phyloP scores from a whole-genome alignment of 2,113 vertebrate genomes.

The Grallaria varia region DNA sequence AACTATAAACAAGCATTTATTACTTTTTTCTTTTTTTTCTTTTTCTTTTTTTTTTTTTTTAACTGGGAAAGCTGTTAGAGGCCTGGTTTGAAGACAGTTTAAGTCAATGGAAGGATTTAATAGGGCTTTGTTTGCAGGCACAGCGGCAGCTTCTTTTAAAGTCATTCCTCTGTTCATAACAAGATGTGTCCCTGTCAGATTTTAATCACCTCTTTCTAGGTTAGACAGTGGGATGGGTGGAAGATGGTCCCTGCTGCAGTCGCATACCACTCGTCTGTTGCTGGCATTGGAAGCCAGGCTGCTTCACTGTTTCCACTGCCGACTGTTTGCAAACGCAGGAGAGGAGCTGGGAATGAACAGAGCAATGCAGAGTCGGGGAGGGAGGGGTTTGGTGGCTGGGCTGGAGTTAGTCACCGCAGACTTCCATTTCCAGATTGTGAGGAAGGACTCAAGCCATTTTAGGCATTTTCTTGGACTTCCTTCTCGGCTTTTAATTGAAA shows the following conservation, averaged over 20 bases:
- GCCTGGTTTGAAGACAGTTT: not conserved
- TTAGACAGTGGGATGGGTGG: not conserved
- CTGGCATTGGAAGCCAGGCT: not conserved
- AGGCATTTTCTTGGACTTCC: constrained; percentile 55
- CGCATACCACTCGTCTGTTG: rapidly evolving
- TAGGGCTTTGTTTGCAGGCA: constrained; percentile 11
- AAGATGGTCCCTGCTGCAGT: not conserved
- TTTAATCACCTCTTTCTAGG: not conserved
- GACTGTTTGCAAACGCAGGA: not conserved
- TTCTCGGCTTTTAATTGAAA: constrained; percentile 13
- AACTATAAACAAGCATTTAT: not conserved
- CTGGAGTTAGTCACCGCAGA: constrained; percentile 24
- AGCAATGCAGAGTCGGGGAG: constrained; percentile 12
- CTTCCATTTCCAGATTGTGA: constrained; percentile 42
- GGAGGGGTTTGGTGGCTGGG: constrained; percentile 53
- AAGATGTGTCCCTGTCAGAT: not conserved
- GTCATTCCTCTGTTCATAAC: not conserved
- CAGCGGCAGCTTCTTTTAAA: not conserved
- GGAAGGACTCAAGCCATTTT: constrained; percentile 57
- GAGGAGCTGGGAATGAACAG: not conserved
- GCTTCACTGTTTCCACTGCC: constrained; percentile 14
- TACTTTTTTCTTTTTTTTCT: not conserved
- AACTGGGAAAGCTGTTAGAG: not conserved
- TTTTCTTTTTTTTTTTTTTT: not conserved
- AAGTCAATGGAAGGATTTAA: constrained; percentile 5